A percentile compares a stretch with the other conserved stretches of the same genome.
Conservation (phyloP, 2,888 invertebrate species). For the Drosophila nr. medialis region DNA sequence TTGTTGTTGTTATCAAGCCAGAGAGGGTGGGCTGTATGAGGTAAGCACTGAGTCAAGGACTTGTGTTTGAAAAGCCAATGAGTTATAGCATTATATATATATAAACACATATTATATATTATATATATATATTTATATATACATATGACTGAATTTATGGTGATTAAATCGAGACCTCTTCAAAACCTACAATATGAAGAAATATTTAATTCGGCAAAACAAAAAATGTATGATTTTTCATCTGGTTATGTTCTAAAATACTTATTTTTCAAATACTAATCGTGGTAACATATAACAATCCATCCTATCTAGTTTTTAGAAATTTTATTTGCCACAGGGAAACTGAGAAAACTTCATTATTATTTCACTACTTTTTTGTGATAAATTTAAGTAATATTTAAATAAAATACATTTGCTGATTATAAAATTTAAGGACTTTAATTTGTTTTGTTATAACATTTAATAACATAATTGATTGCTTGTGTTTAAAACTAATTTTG, state of each 20-base stretch:
- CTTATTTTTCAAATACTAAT: background rate
- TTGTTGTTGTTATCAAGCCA: constrained; percentile 70
- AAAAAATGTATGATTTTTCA: background rate
- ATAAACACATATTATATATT: background rate
- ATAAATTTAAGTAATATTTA: no score
- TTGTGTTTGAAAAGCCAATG: background rate
- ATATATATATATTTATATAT: background rate
- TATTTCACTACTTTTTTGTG: background rate
- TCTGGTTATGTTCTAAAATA: background rate
- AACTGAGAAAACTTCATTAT: background rate
- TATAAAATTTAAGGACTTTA: background rate
- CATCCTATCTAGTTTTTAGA: background rate
- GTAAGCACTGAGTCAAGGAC: constrained; percentile 68
- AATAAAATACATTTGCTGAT: no score
- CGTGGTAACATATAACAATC: background rate
- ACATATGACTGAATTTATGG: background rate
- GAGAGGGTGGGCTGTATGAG: constrained; percentile 81
- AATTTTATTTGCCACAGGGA: background rate
- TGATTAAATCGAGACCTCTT: background rate
- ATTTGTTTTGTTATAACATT: background rate
- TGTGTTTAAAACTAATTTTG: background rate
- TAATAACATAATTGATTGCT: background rate
- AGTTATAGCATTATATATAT: no score
- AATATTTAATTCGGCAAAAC: background rate
- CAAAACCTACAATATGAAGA: background rate